phyloP scores from a whole-genome alignment of 2,113 vertebrate genomes.

The Panurus biarmicus region DNA sequence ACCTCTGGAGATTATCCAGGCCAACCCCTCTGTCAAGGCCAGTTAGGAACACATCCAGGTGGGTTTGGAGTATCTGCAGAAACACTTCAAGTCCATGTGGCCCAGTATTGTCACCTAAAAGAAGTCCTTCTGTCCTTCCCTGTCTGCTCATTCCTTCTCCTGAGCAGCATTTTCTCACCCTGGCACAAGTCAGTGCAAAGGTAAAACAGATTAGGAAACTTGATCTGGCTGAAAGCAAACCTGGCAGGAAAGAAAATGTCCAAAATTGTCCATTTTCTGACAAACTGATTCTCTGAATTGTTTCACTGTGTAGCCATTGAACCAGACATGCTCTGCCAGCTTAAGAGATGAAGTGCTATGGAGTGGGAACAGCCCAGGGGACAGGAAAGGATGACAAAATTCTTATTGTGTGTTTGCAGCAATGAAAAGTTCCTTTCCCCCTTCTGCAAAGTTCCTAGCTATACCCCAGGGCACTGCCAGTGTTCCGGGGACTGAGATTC shows the following conservation, averaged over 20 bases:
- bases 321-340: neutral
- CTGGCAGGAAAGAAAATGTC: neutral
- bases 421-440: neutral
- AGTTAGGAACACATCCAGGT: neutral
- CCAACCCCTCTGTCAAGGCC: neutral
- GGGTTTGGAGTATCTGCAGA: neutral
- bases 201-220: neutral
- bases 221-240: neutral
- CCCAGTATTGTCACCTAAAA: neutral
- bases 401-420: neutral
- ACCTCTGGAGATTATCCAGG: neutral
- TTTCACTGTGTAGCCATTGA: neutral
- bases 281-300: neutral
- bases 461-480: accelerated
- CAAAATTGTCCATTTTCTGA: neutral
- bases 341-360: neutral
- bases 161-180: neutral
- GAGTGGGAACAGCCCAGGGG: neutral
- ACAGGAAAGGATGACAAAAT: neutral
- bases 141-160: neutral
- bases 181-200: neutral
- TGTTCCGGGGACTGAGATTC: neutral
- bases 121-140: neutral
- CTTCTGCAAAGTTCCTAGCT: neutral
- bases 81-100: neutral